Base-by-base conservation (phyloP, 1,140 invertebrate species). In the Drosophila novamexicana region DNA sequence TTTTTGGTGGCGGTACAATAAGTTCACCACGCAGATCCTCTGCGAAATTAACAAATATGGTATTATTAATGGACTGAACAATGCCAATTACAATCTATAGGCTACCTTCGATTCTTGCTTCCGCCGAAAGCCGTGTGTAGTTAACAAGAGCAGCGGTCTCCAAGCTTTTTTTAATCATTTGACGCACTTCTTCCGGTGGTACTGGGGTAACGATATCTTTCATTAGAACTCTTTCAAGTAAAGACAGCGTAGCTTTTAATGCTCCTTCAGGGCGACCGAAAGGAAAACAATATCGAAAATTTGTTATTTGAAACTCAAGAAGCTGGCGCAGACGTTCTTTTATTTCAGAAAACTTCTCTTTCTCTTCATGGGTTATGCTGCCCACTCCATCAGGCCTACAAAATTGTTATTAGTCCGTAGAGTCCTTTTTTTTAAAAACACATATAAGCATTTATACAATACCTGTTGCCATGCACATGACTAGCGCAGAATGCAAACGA, bases 181-280 rank as follows among this genome's bases (percentile, higher is more conserved):
- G 95, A 77, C 98, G 94, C 2, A 99, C 98, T 93, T 99, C 99
- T 93, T 99, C 98, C 1, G 97, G 96, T 74, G 98, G 96, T 2
- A 99, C 98, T n/a, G 98, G 98, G 5, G 98, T 99, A 1, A 98
- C 97, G 65, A 98, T 97, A 92, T 99, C 99, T 93, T 99, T 99
- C 98, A 99, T 99, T 65, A 99, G 93, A 9, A 99, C 98, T 75
- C 98, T 94, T 94, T 99, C 99, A 58, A 99, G 92, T 36, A 99
- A 94, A 5, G 98, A 99, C 58, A 99, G 93, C 7, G 98, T 99
- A 18, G 98, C 97, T 95, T 99, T 99, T 59, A 99, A 93, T 32
- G 98, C 96, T 42, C 98, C 98, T 93, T 99, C 99, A 16, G 99
- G 99, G 81, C 99, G 94, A 53, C 99, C 99, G 93, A 99, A 99